A percentile compares a stretch with the other conserved stretches of the same genome.
Evolutionary conservation across 2,888 invertebrate genomes (phyloP).

Genomic region (Automeris io): DNA sequence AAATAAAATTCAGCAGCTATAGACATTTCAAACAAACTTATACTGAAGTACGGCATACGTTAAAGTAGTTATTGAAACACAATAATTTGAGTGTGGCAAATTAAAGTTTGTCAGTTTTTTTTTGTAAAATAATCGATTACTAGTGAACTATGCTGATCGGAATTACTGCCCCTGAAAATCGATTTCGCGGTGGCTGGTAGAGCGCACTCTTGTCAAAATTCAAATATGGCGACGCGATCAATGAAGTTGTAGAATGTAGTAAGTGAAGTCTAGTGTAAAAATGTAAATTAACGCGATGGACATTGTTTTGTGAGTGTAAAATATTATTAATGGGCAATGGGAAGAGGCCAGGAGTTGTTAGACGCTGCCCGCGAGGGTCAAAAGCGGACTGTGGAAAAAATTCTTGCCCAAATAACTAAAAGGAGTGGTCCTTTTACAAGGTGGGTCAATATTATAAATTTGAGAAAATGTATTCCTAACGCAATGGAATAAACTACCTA

Average conservation of each 20-base stretch:
- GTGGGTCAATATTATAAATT: slow-evolving; percentile 71
- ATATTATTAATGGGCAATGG: slow-evolving; percentile 82
- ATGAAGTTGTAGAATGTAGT: slow-evolving; percentile 81
- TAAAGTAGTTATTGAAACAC: no score
- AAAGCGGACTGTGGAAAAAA: slow-evolving; percentile 91
- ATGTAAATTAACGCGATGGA: slow-evolving; percentile 58
- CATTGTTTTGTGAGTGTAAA: slow-evolving; percentile 70
- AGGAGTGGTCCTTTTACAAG: slow-evolving; percentile 96
- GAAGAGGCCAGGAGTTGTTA: slow-evolving; percentile 97
- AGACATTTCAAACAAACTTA: no score
- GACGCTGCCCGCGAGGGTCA: slow-evolving; percentile 97
- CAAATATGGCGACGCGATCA: slow-evolving; percentile 87
- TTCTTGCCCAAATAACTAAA: slow-evolving; percentile 91
- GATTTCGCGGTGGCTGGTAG: slow-evolving; percentile 50
- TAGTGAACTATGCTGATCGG: no score
- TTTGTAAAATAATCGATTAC: no score
- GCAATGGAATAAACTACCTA: neutral
- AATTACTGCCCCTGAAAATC: slow-evolving; percentile 43
- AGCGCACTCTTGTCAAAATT: slow-evolving; percentile 45
- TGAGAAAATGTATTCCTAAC: neutral
- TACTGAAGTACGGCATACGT: no score
- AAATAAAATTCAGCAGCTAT: no score
- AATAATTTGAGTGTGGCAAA: no score
- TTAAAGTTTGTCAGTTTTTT: no score
- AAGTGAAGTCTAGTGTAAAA: slow-evolving; percentile 71